These are phyloP conservation scores for Anhinga rufa DNA, from an alignment of 2,113 vertebrate species.

Conservation along the genomic window DNA sequence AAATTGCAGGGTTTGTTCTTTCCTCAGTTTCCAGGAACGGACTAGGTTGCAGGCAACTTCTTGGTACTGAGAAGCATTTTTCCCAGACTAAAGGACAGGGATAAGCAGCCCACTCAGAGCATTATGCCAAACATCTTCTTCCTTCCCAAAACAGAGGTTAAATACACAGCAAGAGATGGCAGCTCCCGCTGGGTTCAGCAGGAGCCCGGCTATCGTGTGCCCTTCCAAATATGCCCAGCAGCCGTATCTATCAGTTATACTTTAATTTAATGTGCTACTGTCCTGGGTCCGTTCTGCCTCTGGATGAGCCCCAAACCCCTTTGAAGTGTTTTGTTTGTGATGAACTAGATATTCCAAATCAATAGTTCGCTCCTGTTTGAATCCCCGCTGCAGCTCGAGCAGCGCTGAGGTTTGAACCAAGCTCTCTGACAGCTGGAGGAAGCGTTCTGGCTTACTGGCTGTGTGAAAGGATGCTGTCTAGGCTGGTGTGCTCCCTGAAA, in stretches of 20 bases:
- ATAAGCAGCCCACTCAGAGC: neutral
- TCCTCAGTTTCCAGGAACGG: neutral
- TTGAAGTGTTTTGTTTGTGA: neutral
- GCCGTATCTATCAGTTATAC: neutral
- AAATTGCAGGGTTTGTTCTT: neutral
- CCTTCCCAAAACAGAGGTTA: neutral
- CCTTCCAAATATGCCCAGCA: neutral
- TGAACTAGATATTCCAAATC: neutral
- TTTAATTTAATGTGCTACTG: neutral
- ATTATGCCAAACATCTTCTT: neutral
- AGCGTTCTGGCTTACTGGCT: no score
- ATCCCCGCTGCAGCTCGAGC: neutral
- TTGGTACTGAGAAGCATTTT: neutral
- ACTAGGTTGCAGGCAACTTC: neutral
- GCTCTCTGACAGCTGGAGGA: neutral
- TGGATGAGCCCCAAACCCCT: neutral
- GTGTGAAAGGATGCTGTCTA: neutral
- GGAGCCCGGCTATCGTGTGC: neutral
- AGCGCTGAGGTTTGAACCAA: neutral
- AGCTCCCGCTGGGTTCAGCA: neutral
- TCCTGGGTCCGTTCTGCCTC: neutral
- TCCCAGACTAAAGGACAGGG: neutral
- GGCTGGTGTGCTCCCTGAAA: neutral
- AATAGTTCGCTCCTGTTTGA: neutral
- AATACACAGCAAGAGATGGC: neutral